Evolutionary conservation across 2,888 invertebrate species (phyloP), one percentile per base, ranked within the genome.

Genomic region (Volucella bombylans): DNA sequence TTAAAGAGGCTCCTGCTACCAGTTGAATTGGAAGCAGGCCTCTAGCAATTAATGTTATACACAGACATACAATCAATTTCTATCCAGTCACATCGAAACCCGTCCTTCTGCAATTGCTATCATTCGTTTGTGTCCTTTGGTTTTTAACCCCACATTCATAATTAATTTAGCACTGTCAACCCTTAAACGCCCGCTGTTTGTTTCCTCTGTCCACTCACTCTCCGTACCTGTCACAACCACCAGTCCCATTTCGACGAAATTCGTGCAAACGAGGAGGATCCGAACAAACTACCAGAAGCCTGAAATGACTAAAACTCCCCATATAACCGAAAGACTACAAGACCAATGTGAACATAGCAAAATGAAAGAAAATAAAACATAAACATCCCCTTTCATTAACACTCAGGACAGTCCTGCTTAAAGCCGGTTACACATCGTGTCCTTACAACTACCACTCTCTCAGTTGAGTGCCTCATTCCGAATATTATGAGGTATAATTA

Each of bases 401-500:
- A 80, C 74, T 65, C 50, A 67, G 31, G 1, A 6, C 74, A 65
- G 54, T 41, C 15, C 9, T 4, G 11, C 39, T 15, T 54, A 41
- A 43, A 18, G 12, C 47, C n/a, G 54, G 43, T 14, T 67, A 45
- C 39, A 73, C 65, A 59, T 79, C 65, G 57, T 80, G 31, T 69
- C 69, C 55, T 65, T 49, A 18, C 57, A 65, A 61, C 65, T 62
- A 71, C 55, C 50, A 72, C 71, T 62, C 67, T 59, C 74, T 68
- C 71, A 72, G 67, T 57, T 76, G 80, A 77, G 76, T 81, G 62
- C 81, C 81, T 77, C 85, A 72, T 85, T 80, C 68, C 76, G 72
- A 85, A 85, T 85, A 85, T 85, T 81, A 85, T 85, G 71, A 85
- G 80, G 83, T 77, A 80, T 81, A 80, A 85, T 80, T 85, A 85